A percentile compares a stretch with the other conserved stretches of the same genome.
These are phyloP conservation scores for Eremobia ochroleuca DNA, from an alignment of 2,888 invertebrate species.

Conservation along the genomic window DNA sequence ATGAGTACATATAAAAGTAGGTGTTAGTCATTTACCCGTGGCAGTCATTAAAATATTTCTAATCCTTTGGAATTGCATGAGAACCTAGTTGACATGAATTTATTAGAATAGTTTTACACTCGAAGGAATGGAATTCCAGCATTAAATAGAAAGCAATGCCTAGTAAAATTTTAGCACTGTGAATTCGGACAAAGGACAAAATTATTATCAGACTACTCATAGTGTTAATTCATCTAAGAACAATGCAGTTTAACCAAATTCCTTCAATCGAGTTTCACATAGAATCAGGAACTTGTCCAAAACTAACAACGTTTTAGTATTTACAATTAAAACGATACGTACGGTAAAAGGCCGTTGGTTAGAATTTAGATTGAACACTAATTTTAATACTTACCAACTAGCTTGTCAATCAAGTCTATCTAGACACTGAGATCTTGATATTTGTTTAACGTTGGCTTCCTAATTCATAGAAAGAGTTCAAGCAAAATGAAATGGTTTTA, in stretches of 20 bases:
- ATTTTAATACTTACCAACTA: conserved; percentile 5
- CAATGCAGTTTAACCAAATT: conserved; percentile 62
- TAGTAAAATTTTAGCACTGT: conserved; percentile 31
- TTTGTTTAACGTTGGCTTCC: not conserved
- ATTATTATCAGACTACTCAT: conserved; percentile 51
- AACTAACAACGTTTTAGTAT: conserved; percentile 26
- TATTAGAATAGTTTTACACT: conserved; percentile 23
- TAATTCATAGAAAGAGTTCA: not conserved
- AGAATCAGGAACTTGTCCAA: conserved; percentile 49
- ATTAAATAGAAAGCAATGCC: conserved; percentile 32
- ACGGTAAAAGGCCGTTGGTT: not conserved
- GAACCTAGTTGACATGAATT: conserved; percentile 17
- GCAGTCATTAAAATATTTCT: conserved; percentile 28
- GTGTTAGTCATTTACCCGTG: conserved; percentile 51
- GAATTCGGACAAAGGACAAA: conserved; percentile 31
- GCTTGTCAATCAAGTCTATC: not conserved
- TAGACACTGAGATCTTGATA: not conserved
- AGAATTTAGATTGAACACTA: conserved; percentile 25
- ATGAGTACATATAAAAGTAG: conserved; percentile 31
- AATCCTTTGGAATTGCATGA: conserved; percentile 22
- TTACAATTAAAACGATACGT: conserved; percentile 31
- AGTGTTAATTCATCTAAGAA: conserved; percentile 54
- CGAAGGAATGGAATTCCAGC: conserved; percentile 8
- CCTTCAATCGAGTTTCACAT: conserved; percentile 60
- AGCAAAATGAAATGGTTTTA: not conserved